Evolutionary conservation across 30 jellyfish, hydroid and myxozoan genomes (phyloP).

Genomic region (Euphysa ruthae): DNA sequence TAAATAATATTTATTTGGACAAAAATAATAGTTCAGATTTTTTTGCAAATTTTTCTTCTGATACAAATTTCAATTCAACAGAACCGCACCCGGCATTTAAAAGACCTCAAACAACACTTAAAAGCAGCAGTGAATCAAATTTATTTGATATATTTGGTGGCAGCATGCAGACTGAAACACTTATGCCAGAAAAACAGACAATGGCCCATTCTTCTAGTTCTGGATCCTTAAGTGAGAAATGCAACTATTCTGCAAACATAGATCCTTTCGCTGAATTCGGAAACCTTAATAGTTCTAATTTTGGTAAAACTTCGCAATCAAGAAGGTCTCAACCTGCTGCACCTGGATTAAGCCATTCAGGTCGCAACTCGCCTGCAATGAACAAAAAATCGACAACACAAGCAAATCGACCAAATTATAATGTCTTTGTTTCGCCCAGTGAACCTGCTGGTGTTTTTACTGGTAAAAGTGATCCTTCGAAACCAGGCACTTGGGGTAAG

Average conservation of each 20-base stretch:
- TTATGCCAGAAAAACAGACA: conserved; percentile 22
- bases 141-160: conserved; percentile 6
- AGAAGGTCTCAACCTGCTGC: background rate
- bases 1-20: no score
- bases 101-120: background rate
- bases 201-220: conserved; percentile 25
- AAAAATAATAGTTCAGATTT: no score
- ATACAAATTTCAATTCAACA: no score
- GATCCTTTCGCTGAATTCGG: conserved; percentile 84
- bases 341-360: background rate
- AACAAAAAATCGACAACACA: conserved; percentile 9
- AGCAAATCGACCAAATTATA: conserved; percentile 12
- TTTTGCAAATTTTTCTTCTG: no score
- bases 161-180: conserved; percentile 6
- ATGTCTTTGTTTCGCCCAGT: conserved; percentile 14
- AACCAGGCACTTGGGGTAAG: conserved; percentile 31
- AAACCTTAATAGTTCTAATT: conserved; percentile 9
- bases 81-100: no score
- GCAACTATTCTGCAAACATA: background rate
- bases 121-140: conserved; percentile 32
- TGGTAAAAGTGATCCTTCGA: background rate
- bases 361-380: conserved; percentile 12
- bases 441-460: conserved; percentile 24
- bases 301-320: background rate
- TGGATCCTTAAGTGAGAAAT: background rate